A percentile compares a stretch with the other conserved stretches of the same genome.
These are phyloP conservation scores for Phasia obesa DNA, from an alignment of 2,888 invertebrate species.

Conservation along the genomic window DNA sequence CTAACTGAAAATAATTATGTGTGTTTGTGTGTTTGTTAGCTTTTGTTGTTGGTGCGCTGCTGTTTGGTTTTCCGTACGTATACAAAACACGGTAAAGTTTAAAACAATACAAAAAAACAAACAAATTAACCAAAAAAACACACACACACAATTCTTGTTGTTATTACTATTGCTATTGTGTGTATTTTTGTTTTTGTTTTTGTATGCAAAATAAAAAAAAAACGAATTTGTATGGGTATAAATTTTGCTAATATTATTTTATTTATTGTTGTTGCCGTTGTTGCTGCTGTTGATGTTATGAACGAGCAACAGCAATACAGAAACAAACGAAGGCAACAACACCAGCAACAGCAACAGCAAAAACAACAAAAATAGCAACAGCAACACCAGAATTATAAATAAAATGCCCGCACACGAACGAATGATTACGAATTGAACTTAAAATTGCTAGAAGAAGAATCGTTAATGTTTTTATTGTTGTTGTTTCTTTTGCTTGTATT, in stretches of 20 bases:
- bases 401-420: conserved; percentile 66
- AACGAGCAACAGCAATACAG: conserved; percentile 52
- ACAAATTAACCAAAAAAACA: conserved; percentile 14
- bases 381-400: conserved; percentile 37
- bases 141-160: conserved; percentile 26
- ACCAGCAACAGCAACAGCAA: conserved; percentile 20
- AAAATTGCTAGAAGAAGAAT: conserved; percentile 54
- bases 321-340: conserved; percentile 37
- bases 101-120: conserved; percentile 27
- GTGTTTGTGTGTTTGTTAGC: conserved; percentile 16
- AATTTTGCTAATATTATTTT: conserved; percentile 35
- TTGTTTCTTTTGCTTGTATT: conserved; percentile 1
- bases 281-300: conserved; percentile 52
- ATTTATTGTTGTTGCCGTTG: conserved; percentile 41
- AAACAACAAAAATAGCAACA: conserved; percentile 20
- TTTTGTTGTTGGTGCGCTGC: conserved; percentile 26
- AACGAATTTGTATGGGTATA: neutral
- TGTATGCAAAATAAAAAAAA: neutral
- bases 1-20: conserved; percentile 61
- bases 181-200: conserved; percentile 1
- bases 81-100: conserved; percentile 37
- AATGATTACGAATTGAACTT: conserved; percentile 46
- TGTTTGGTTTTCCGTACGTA: conserved; percentile 33
- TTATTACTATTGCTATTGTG: conserved; percentile 9
- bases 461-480: conserved; percentile 6